A percentile compares a stretch with the other conserved stretches of the same genome.
Evolutionary conservation across 2,888 invertebrate species (phyloP).

Genomic region (Cheilosia soror): DNA sequence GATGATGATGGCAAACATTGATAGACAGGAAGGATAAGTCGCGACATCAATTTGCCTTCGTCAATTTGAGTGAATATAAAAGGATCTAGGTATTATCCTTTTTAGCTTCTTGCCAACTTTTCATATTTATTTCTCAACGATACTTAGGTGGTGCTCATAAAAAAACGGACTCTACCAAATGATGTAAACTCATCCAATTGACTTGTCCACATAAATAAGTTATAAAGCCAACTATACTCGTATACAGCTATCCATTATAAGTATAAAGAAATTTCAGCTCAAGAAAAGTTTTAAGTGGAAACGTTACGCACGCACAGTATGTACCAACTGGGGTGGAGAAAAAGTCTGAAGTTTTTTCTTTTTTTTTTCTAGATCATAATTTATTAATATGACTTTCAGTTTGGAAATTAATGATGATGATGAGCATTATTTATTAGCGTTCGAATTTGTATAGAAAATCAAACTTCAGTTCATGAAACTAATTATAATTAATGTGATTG

Average conservation of each 20-base stretch:
- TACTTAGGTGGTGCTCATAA: neutral
- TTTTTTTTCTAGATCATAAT: neutral
- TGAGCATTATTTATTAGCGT: neutral
- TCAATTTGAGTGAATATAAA: slow-evolving; percentile 44
- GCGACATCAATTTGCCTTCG: slow-evolving; percentile 68
- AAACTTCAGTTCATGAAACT: neutral
- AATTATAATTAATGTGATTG: slow-evolving; percentile 11
- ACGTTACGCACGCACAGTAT: neutral
- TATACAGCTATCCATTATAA: too few relatives aligned
- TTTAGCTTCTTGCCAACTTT: neutral
- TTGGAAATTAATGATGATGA: slow-evolving; percentile 18
- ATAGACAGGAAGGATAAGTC: slow-evolving; percentile 70
- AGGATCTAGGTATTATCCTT: slow-evolving; percentile 7
- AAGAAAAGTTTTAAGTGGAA: neutral
- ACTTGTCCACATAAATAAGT: neutral
- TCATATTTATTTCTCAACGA: neutral
- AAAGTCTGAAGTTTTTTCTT: neutral
- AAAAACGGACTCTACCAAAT: slow-evolving; percentile 4
- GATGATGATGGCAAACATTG: slow-evolving; percentile 64
- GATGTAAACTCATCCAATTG: slow-evolving; percentile 25
- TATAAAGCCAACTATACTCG: too few relatives aligned
- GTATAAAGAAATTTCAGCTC: neutral
- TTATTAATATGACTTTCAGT: slow-evolving; percentile 2
- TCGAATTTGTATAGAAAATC: neutral
- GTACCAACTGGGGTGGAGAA: neutral